Percentiles rank a stretch among this genome's conserved stretches.
Conservation (phyloP, 1,140 invertebrate genomes). For the Oryctes rhinoceros region DNA sequence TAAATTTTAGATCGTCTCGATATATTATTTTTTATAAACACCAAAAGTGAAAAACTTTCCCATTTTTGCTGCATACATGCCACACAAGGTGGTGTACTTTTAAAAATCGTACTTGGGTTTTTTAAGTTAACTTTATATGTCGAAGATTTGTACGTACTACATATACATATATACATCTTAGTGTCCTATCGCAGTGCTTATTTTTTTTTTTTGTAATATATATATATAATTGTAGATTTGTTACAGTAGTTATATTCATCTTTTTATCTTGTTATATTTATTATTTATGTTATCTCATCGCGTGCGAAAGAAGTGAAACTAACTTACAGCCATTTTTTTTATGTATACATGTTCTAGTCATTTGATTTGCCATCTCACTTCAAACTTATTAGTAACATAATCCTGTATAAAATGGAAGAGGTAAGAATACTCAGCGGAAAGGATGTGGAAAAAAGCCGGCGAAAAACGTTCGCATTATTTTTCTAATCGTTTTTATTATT, state of each 20-base stretch:
- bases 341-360: constrained; percentile 20
- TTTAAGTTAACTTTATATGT: constrained; percentile 1
- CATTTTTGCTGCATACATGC: not conserved
- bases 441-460: not conserved
- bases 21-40: no score
- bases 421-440: not conserved
- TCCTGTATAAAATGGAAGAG: not conserved
- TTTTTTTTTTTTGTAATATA: not conserved
- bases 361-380: constrained; percentile 12
- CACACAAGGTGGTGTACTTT: not conserved
- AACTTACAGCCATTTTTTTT: constrained; percentile 6
- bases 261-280: constrained; percentile 19
- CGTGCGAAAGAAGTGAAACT: not conserved
- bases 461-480: no score
- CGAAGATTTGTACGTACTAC: not conserved
- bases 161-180: not conserved
- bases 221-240: not conserved
- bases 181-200: not conserved
- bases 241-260: not conserved
- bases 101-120: not conserved
- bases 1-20: no score
- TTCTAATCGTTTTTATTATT: not conserved
- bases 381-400: not conserved
- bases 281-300: not conserved
- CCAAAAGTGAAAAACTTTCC: no score